These are phyloP conservation scores for Crossaster papposus DNA, from an alignment of 53 echinoderm and acorn worm species.

Conservation along the genomic window DNA sequence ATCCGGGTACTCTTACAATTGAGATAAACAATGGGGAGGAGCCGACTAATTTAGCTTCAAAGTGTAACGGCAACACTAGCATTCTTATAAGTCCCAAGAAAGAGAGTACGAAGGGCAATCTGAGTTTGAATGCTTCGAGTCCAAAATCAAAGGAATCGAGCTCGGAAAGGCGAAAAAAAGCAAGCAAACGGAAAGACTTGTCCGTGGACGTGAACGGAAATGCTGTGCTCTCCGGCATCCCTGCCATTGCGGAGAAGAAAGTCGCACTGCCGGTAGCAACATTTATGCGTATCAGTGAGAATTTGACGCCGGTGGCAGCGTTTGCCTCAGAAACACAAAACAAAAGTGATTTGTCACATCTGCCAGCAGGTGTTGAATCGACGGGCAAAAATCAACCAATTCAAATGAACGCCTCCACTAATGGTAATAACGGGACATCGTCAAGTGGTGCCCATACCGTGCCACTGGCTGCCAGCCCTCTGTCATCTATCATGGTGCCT, in stretches of 20 bases:
- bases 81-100: slow-evolving; percentile 22
- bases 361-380: slow-evolving; percentile 5
- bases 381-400: not conserved
- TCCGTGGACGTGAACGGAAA: slow-evolving; percentile 57
- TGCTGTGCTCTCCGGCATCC: slow-evolving; percentile 26
- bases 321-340: not conserved
- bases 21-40: slow-evolving; percentile 16
- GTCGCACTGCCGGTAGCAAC: not conserved
- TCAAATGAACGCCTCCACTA: slow-evolving; percentile 7
- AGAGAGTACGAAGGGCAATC: slow-evolving; percentile 15
- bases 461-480: slow-evolving; percentile 21
- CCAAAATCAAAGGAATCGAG: slow-evolving; percentile 51
- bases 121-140: slow-evolving; percentile 8
- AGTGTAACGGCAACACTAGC: slow-evolving; percentile 34
- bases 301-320: not conserved
- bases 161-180: slow-evolving; percentile 43
- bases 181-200: slow-evolving; percentile 38
- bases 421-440: slow-evolving; percentile 19
- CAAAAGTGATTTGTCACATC: not conserved
- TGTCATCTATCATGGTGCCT: slow-evolving; percentile 32
- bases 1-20: slow-evolving; percentile 7
- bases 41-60: not conserved
- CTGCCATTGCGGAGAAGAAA: slow-evolving; percentile 37
- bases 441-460: not conserved
- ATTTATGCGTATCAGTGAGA: slow-evolving; percentile 3